Percentiles rank a stretch among this genome's conserved stretches.
Evolutionary conservation across 2,888 invertebrate species (phyloP).

Genomic region (Drosophila pseudotakahashii): DNA sequence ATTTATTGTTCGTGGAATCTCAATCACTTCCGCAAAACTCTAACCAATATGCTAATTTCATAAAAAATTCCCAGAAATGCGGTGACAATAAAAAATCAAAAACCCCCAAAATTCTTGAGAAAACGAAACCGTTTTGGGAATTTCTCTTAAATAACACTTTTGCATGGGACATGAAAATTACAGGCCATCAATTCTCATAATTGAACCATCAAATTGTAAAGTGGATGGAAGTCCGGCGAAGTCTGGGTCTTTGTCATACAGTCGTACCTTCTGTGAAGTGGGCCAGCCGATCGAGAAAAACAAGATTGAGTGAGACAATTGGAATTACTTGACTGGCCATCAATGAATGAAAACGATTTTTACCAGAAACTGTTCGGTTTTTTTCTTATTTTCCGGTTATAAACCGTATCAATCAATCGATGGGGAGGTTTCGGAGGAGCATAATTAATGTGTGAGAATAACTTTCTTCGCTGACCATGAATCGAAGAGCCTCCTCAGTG

Average conservation of each 20-base stretch:
- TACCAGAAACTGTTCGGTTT: constrained; percentile 1
- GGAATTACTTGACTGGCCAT: constrained; percentile 6
- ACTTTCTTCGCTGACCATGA: constrained; percentile 70
- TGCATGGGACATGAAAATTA: constrained; percentile 33
- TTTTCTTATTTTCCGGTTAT: background rate
- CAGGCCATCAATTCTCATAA: constrained; percentile 43
- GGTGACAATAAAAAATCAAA: background rate
- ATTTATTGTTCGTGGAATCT: constrained; percentile 2
- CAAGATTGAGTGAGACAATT: constrained; percentile 25
- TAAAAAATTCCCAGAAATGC: background rate
- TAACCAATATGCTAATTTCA: constrained; percentile 9
- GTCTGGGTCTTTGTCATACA: constrained; percentile 25
- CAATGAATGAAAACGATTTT: constrained; percentile 18
- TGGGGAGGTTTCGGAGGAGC: constrained; percentile 12
- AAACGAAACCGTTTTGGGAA: background rate
- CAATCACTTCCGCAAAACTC: constrained; percentile 7
- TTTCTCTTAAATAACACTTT: constrained; percentile 6
- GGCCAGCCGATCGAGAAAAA: constrained; percentile 10
- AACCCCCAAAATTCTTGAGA: constrained; percentile 7
- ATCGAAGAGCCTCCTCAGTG: constrained; percentile 34
- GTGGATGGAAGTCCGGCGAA: constrained; percentile 9
- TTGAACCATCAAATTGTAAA: constrained; percentile 35
- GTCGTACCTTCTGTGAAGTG: constrained; percentile 7
- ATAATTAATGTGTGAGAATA: constrained; percentile 73
- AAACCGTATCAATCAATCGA: constrained; percentile 18